phyloP scores from a whole-genome alignment of 2,797 vertebrate genomes.

The Eulemur mongoz region DNA sequence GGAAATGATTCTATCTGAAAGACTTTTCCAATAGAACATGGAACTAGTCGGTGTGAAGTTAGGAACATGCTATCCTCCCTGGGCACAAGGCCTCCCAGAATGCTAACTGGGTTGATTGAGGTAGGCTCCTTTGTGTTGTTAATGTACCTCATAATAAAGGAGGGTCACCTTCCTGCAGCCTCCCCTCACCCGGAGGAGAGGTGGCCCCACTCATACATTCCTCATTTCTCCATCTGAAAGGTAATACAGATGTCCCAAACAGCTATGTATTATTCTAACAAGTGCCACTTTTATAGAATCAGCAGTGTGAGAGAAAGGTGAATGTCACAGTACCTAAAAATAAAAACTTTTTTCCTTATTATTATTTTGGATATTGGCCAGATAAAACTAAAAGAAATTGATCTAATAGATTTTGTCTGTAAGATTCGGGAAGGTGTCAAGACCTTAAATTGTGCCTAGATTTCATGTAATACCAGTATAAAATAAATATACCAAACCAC shows the following conservation, averaged over 20 bases:
- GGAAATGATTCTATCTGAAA: background rate
- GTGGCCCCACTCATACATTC: background rate
- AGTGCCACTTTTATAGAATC: background rate
- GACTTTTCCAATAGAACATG: constrained; percentile 16
- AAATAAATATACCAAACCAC: constrained; percentile 35
- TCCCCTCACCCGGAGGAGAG: background rate
- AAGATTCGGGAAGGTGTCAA: constrained; percentile 24
- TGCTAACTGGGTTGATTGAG: background rate
- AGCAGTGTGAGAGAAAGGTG: background rate
- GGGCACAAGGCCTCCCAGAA: background rate
- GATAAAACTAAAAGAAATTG: constrained; percentile 33
- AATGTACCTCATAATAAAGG: background rate
- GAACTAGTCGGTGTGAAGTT: background rate
- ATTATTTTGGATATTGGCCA: constrained; percentile 24
- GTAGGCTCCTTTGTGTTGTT: background rate
- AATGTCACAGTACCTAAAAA: background rate
- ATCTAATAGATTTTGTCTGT: constrained; percentile 1
- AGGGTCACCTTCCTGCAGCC: background rate
- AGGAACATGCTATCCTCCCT: background rate
- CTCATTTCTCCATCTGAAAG: background rate
- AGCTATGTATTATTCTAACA: background rate
- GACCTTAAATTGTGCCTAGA: background rate
- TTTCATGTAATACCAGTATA: background rate
- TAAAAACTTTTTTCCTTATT: background rate
- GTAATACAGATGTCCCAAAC: background rate